Conservation (phyloP, 2,797 vertebrate genomes). For the Stomatorhinus walkeri region DNA sequence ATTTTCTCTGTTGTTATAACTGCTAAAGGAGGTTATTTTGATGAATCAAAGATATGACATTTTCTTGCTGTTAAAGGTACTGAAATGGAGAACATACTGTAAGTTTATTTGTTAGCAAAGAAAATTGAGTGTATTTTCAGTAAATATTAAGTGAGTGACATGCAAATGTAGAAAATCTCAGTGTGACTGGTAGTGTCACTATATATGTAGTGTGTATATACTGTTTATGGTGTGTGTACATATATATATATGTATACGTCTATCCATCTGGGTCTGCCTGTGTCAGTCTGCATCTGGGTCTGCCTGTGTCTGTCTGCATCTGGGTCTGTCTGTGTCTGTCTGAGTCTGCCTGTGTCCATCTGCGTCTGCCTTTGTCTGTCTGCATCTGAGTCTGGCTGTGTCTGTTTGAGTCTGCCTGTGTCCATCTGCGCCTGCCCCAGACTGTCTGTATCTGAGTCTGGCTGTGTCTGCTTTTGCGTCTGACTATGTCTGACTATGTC, state of each 20-base stretch:
- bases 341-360: neutral
- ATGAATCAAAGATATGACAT: neutral
- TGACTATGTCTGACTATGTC: neutral
- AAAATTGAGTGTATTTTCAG: neutral
- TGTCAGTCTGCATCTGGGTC: neutral
- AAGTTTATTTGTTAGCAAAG: neutral
- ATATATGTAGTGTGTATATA: neutral
- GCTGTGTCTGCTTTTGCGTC: neutral
- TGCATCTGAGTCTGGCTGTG: neutral
- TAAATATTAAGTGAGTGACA: neutral
- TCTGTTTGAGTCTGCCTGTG: neutral
- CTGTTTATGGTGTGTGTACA: neutral
- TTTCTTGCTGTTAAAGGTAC: neutral
- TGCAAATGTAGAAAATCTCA: neutral
- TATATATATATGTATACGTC: neutral
- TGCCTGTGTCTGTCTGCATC: neutral
- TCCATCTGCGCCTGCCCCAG: neutral
- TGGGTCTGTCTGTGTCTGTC: no score
- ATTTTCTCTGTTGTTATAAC: neutral
- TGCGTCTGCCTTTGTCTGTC: neutral
- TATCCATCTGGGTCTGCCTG: neutral
- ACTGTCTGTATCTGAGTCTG: neutral
- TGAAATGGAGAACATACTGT: neutral
- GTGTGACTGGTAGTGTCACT: neutral
- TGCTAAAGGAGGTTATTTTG: neutral